A percentile compares a stretch with the other conserved stretches of the same genome.
These are phyloP conservation scores for Pseudorhombus dupliciocellatus DNA, from an alignment of 2,113 vertebrate species.

Conservation along the genomic window DNA sequence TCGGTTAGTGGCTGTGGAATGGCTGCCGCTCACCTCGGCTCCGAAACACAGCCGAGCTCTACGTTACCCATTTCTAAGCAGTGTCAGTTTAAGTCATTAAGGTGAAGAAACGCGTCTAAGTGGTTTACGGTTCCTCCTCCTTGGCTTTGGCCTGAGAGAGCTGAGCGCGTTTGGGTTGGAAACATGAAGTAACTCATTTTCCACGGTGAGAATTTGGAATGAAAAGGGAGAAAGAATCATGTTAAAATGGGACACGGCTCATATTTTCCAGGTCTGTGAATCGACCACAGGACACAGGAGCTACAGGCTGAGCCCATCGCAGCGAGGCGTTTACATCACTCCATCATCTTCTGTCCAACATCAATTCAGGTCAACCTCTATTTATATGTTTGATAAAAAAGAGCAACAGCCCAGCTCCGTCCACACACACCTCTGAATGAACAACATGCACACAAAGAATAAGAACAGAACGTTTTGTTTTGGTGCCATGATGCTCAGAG, in stretches of 20 bases:
- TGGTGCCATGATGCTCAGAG: too few relatives aligned
- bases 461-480: too few relatives aligned
- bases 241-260: neutral
- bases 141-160: neutral
- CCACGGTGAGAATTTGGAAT: slow-evolving; percentile 1
- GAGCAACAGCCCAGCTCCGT: too few relatives aligned
- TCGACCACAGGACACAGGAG: neutral
- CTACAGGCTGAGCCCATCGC: too few relatives aligned
- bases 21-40: slow-evolving; percentile 41
- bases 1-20: slow-evolving; percentile 32
- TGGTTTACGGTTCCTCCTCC: neutral
- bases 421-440: too few relatives aligned
- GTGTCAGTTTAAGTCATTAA: slow-evolving; percentile 43
- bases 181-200: slow-evolving; percentile 19
- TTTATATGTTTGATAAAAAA: too few relatives aligned
- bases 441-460: too few relatives aligned
- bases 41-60: slow-evolving; percentile 23
- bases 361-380: too few relatives aligned
- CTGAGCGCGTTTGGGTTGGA: slow-evolving; percentile 1
- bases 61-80: slow-evolving; percentile 29
- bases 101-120: neutral
- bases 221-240: neutral
- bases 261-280: slow-evolving; percentile 6
- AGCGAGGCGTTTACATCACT: too few relatives aligned
- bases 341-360: too few relatives aligned